Base-by-base conservation (phyloP, 2,888 invertebrate genomes). In the Saturnia pavonia region DNA sequence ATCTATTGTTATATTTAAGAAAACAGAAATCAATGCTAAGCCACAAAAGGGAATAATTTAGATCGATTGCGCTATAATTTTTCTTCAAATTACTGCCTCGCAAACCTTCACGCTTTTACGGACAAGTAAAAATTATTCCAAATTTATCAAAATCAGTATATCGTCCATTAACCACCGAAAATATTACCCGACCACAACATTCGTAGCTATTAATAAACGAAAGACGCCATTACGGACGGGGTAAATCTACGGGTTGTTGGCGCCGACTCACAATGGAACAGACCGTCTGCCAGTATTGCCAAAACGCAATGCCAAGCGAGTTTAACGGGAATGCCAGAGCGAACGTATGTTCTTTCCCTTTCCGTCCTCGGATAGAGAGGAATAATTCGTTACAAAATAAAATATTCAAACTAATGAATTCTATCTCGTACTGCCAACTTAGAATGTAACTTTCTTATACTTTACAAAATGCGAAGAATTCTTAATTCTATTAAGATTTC, bases 241-340 rank as follows among this genome's bases (percentile, higher is more conserved):
- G 85, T 87, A 87, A 86, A 88, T 86, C 87, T 87, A 84, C 75
- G 80, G 77, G 82, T 84, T 83, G 85, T 87, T 90, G 90, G 89
- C 90, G 86, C 87, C 82, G 77, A 79, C 76, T 84, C 83, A 84
- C 87, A 84, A 86, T 88, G 86, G 86, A 88, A 85, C 84, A 85
- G 84, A 83, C 85, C 78, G 83, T 79, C 84, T 85, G 84, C 83
- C 84, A 79, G 83, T 79, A 73, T 68, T 85, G 89, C 89, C 89
- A 89, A 89, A 88, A 86, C 85, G 81, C 78, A 72, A 77, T 89
- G 90, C 90, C 90, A 90, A 89, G 84, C 87, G 84, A 88, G 84
- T 90, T 88, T 83, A 81, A 74, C 77, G 72, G 72, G 70, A 73
- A 74, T 73, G 75, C 77, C 76, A 73, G 68, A 11, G 34, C 68